Evolutionary conservation across 2,797 vertebrate genomes (phyloP).

Genomic region (Trichosurus vulpecula): DNA sequence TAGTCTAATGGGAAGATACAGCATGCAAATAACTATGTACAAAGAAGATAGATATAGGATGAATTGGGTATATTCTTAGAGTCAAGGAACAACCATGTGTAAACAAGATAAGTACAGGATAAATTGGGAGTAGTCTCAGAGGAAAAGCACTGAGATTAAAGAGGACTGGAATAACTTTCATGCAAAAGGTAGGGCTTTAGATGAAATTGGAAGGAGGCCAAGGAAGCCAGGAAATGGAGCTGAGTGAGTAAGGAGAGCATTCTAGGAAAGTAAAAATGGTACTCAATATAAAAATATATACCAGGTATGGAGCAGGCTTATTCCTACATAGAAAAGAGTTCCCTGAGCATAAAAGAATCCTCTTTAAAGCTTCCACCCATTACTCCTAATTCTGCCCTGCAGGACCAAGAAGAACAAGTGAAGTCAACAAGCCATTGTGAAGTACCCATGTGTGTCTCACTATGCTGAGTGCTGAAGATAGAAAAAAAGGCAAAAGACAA

Average conservation of each 20-base stretch:
- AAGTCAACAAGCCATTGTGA: neutral
- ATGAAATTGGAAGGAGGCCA: neutral
- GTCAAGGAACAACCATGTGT: neutral
- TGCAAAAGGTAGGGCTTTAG: neutral
- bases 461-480: neutral
- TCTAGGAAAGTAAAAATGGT: neutral
- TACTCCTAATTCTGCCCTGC: neutral
- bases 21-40: neutral
- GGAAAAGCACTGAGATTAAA: neutral
- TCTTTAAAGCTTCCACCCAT: neutral
- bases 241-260: neutral
- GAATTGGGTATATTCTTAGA: neutral
- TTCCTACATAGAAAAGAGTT: neutral
- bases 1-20: neutral
- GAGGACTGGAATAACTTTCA: neutral
- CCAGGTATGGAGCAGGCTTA: neutral
- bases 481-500: neutral
- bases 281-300: neutral
- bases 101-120: neutral
- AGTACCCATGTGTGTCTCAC: neutral
- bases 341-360: neutral
- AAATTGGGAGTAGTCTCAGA: neutral
- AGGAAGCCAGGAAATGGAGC: neutral
- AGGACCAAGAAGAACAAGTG: neutral
- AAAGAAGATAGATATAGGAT: neutral